Percentiles rank a stretch among this genome's conserved stretches.
phyloP scores from a whole-genome alignment of 2,113 vertebrate species.

The Eolophus roseicapilla region DNA sequence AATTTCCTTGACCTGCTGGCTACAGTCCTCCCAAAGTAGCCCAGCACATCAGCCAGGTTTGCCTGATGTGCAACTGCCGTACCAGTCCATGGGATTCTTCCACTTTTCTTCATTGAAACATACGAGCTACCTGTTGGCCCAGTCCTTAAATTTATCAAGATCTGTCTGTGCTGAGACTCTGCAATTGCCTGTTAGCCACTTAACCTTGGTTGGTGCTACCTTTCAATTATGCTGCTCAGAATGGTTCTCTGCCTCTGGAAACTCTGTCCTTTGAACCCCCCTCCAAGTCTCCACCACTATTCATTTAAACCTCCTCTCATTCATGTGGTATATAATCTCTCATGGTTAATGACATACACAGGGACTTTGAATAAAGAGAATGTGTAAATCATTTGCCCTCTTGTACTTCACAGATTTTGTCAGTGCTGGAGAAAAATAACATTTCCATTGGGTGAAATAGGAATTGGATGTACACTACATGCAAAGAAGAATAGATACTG shows the following conservation, averaged over 20 bases:
- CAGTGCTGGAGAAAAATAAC: not conserved
- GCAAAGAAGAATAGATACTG: not conserved
- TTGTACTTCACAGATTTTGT: not conserved
- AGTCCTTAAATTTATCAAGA: not conserved
- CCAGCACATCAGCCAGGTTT: not conserved
- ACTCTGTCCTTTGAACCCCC: not conserved
- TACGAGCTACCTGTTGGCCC: not conserved
- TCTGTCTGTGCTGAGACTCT: not conserved
- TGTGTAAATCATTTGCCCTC: not conserved
- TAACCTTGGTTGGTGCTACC: not conserved
- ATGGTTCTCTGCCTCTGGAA: not conserved
- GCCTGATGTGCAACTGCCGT: not conserved
- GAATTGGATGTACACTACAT: not conserved
- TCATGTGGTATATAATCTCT: not conserved
- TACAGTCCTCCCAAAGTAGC: not conserved
- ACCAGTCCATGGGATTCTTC: not conserved
- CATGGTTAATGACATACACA: not conserved
- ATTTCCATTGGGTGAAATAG: not conserved
- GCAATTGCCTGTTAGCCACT: not conserved
- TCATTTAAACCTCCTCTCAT: not conserved
- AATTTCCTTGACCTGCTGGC: not conserved
- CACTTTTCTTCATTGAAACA: not conserved
- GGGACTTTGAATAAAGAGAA: not conserved
- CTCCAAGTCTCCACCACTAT: not conserved
- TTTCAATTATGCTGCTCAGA: not conserved